Base-by-base conservation (phyloP, 2,888 invertebrate genomes). In the Polydrusus cervinus region DNA sequence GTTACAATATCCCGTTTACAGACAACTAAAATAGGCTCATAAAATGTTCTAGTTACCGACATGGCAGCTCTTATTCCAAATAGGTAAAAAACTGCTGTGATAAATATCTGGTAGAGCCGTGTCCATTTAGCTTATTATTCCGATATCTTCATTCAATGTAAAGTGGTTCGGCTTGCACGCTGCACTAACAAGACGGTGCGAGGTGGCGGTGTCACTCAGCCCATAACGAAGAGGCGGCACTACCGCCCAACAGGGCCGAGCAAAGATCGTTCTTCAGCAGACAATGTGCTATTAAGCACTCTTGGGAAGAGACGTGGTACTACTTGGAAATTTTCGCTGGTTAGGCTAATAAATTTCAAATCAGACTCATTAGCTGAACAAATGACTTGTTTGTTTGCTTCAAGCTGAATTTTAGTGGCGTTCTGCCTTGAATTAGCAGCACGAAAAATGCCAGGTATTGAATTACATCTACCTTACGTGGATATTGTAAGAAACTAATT, bases 281-380 rank as follows among this genome's bases (percentile, higher is more conserved):
- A 90, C 90, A 91, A 91, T 91, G 90, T 90, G 89, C 88, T 85
- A 86, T 86, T 86, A 86, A 86, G 82, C 81, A 71, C 79, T 78
- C 77, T 76, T 14, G 67, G 69, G 47, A 47, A 60, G 25, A 45
- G 60, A 67, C 55, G 69, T 64, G 62, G 62, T 75, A 64, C 68
- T 72, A 76, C 75, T 73, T 64, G 71, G 78, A 78, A 77, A 77
- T 74, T 77, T 77, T 77, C 68, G 68, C 65, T 25, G 61, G 71
- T 20, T 53, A 55, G 34, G 78, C 78, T 61, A 76, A 78, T 73
- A 75, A 75, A 72, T 75, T 73, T 73, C 70, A 61, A 70, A 76
- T 64, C 72, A 76, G 66, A 74, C 78, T 78, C 75, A 78, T 78
- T 78, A 78, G 75, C 74, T 30, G 57, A 75, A 78, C 75, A 78